Evolutionary conservation across 2,797 vertebrate species (phyloP).

Genomic region (Phataginus tetradactyla): DNA sequence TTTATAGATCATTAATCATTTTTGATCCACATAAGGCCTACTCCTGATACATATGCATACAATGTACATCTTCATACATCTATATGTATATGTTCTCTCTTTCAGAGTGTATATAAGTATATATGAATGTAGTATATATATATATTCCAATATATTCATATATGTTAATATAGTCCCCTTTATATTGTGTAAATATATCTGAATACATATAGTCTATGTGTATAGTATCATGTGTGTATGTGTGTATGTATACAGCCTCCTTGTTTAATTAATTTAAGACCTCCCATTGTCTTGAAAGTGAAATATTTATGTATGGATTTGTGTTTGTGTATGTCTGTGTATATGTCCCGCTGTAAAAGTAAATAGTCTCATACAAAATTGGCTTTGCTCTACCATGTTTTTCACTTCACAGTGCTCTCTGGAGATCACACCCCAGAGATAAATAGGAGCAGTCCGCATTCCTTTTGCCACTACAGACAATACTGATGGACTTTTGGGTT

Average conservation of each 20-base stretch:
- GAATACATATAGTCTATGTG: background rate
- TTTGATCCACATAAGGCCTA: background rate
- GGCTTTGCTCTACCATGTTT: background rate
- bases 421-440: background rate
- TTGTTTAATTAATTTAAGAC: background rate
- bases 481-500: background rate
- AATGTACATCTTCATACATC: background rate
- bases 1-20: background rate
- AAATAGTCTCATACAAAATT: background rate
- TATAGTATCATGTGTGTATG: background rate
- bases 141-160: background rate
- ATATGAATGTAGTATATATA: background rate
- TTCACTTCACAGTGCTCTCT: background rate
- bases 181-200: background rate
- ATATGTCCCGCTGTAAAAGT: background rate
- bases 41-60: background rate
- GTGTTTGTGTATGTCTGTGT: background rate
- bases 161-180: background rate
- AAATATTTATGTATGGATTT: no score
- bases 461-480: background rate
- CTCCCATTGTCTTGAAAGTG: background rate
- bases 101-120: background rate
- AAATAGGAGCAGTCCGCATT: background rate
- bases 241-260: background rate
- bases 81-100: background rate